Base-by-base conservation (phyloP, 2,113 vertebrate species). In the Nettapus auritus region DNA sequence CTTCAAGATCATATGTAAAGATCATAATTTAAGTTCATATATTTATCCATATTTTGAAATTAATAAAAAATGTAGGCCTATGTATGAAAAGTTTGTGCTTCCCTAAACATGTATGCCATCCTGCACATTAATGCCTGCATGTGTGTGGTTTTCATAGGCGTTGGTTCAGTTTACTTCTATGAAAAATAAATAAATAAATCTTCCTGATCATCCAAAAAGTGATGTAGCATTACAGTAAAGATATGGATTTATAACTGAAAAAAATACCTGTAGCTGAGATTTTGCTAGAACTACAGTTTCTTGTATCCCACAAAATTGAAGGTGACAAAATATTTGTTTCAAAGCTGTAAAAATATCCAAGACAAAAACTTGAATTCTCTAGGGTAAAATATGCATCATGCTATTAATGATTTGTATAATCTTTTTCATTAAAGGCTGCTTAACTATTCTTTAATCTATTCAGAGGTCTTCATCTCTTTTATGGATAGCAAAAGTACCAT, bases 141-240 rank as follows among this genome's bases (percentile, higher is more conserved):
- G 14, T 20, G 0, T 44, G 21, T 33, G 21, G 20, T 3, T 53
- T 86, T 79, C 18, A 15, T 7, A 44, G 4, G 2, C 15, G 38
- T 60, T 62, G 33, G 4, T 70, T 84, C 25, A 85, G 26, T 29
- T 9, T 66, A 10, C 0, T 70, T 82, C 57, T 57, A 42, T 36
- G 22, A 52, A 87, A 81, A 84, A 23, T 7, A 57, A 63, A 62
- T 16, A 42, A 20, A 55, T 11, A 59, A 29, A 22, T 48, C 46
- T 48, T 48, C 14, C 6, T 57, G 25, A 59, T 40, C 22, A 14
- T 38, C 7, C 42, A 69, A 64, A 66, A 67, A 59, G 11, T 63
- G 2, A 2, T 53, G 19, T 79, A 38, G 79, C 6, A 34, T 56
- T 36, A 29, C 3, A 60, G 63, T 12, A 50, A 10, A 0, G 0